These are phyloP conservation scores for Aromia moschata DNA, from an alignment of 2,888 invertebrate genomes.

Conservation along the genomic window DNA sequence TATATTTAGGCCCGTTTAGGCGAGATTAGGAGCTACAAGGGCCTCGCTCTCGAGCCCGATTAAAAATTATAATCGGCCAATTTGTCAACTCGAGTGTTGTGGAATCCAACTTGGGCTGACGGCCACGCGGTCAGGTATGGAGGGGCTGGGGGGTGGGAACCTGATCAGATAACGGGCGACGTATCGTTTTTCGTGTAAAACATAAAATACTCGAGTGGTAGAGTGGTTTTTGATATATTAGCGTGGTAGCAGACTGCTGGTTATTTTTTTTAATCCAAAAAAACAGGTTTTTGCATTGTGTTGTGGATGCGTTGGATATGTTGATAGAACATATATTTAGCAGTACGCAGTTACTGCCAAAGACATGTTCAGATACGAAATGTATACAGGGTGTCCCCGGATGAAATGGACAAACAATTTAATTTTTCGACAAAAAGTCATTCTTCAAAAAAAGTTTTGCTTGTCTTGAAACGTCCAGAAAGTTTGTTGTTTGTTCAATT, in stretches of 20 bases:
- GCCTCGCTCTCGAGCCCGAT: constrained; percentile 49
- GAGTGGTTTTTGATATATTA: constrained; percentile 7
- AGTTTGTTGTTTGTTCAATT: too few relatives aligned
- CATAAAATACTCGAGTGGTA: constrained; percentile 1
- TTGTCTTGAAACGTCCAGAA: too few relatives aligned
- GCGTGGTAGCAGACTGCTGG: too few relatives aligned
- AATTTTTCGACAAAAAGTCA: too few relatives aligned
- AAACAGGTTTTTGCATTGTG: not conserved
- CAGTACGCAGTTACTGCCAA: too few relatives aligned
- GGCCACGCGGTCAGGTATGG: constrained; percentile 37
- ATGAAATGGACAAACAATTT: too few relatives aligned
- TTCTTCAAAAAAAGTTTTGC: too few relatives aligned
- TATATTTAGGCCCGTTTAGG: constrained; percentile 49
- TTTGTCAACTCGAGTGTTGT: constrained; percentile 59
- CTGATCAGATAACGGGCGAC: constrained; percentile 33
- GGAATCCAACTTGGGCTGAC: constrained; percentile 35
- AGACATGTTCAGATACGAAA: too few relatives aligned
- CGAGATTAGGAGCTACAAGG: constrained; percentile 46
- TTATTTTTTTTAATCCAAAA: too few relatives aligned
- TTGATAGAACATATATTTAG: not conserved
- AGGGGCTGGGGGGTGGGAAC: constrained; percentile 27
- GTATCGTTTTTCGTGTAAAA: constrained; percentile 31
- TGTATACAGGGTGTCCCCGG: too few relatives aligned
- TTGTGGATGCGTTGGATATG: not conserved
- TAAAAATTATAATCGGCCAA: constrained; percentile 61